Evolutionary conservation across 2,797 vertebrate species (phyloP).

Genomic region (Denticeps clupeoides): DNA sequence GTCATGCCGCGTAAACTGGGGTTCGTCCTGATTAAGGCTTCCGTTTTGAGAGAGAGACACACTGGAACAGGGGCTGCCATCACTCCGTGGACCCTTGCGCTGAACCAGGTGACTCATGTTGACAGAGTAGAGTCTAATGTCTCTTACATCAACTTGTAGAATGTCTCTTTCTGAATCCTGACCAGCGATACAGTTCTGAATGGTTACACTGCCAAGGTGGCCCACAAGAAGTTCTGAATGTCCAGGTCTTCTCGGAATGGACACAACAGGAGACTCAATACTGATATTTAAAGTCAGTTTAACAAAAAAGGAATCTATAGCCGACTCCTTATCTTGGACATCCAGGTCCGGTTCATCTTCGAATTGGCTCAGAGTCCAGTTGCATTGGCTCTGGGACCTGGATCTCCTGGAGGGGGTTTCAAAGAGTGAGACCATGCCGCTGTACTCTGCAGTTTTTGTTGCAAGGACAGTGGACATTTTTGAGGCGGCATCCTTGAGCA

Average conservation of each 20-base stretch:
- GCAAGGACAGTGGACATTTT: conserved; percentile 87
- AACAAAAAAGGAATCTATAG: conserved; percentile 63
- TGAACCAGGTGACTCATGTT: conserved; percentile 68
- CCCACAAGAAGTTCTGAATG: conserved; percentile 86
- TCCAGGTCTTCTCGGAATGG: conserved; percentile 83
- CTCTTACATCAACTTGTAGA: conserved; percentile 85
- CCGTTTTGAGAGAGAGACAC: conserved; percentile 35
- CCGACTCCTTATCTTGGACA: conserved; percentile 38
- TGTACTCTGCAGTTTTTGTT: conserved; percentile 94
- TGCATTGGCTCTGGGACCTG: conserved; percentile 52
- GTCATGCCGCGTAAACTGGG: conserved; percentile 84
- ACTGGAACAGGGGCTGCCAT: conserved; percentile 17
- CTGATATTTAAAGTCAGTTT: conserved; percentile 85
- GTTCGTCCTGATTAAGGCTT: conserved; percentile 62
- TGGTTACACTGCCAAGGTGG: conserved; percentile 86
- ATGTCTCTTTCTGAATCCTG: conserved; percentile 69
- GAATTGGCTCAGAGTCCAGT: conserved; percentile 46
- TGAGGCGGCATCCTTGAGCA: conserved; percentile 85
- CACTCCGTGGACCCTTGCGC: conserved; percentile 43
- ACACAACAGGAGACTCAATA: conserved; percentile 91
- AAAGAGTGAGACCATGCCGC: conserved; percentile 90
- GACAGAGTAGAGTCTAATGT: conserved; percentile 90
- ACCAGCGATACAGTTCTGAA: conserved; percentile 81
- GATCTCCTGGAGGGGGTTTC: conserved; percentile 66
- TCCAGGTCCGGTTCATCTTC: conserved; percentile 59